phyloP scores from a whole-genome alignment of 1,140 invertebrate genomes.

The Sitobion miscanthi region DNA sequence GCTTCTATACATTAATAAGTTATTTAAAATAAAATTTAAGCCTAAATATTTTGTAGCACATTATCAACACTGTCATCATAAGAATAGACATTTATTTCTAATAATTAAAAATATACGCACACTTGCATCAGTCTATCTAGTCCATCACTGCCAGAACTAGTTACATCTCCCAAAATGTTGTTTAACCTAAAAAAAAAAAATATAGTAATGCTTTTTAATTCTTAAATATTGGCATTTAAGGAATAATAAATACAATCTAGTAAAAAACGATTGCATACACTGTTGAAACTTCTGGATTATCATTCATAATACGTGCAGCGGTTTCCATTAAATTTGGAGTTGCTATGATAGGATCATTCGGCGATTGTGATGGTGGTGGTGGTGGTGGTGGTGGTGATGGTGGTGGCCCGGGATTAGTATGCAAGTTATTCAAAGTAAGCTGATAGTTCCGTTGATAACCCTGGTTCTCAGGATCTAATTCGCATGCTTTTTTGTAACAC shows the following conservation, averaged over 20 bases:
- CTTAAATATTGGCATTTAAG: background rate
- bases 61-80: background rate
- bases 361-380: background rate
- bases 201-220: background rate
- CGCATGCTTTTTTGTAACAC: conserved; percentile 57
- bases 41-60: background rate
- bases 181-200: conserved; percentile 14
- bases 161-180: conserved; percentile 21
- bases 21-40: background rate
- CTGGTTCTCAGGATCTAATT: conserved; percentile 52
- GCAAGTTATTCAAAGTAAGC: conserved; percentile 26
- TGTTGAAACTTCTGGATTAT: conserved; percentile 38
- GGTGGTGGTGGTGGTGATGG: no score
- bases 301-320: conserved; percentile 29
- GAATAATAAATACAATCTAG: background rate
- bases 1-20: background rate
- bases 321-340: conserved; percentile 42
- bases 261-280: conserved; percentile 25
- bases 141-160: conserved; percentile 1
- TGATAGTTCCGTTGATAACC: conserved; percentile 51
- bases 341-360: background rate
- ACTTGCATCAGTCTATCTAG: conserved; percentile 49
- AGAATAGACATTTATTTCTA: background rate
- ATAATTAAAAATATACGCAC: conserved; percentile 30
- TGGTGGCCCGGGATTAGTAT: background rate